These are phyloP conservation scores for Epinotia demarniana DNA, from an alignment of 2,888 invertebrate genomes.

Conservation along the genomic window DNA sequence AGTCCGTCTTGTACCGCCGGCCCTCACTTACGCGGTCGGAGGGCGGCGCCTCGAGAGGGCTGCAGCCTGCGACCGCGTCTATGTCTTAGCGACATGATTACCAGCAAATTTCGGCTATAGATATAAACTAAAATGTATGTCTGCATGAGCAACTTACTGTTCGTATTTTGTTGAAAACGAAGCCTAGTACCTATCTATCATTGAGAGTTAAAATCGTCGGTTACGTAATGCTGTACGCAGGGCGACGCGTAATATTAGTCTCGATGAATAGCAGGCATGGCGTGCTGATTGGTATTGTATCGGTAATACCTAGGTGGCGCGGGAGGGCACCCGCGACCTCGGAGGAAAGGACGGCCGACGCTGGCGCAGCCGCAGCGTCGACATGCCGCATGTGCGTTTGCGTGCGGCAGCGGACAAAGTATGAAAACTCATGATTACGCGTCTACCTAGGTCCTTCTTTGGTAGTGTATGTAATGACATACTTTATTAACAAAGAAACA, in stretches of 20 bases:
- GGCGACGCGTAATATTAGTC: slow-evolving; percentile 7
- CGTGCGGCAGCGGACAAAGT: neutral
- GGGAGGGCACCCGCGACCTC: slow-evolving; percentile 40
- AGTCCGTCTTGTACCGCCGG: slow-evolving; percentile 50
- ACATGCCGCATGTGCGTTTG: slow-evolving; percentile 2
- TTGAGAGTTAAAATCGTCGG: neutral
- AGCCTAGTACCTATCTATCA: neutral
- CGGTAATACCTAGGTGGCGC: slow-evolving; percentile 21
- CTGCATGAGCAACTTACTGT: too few relatives aligned
- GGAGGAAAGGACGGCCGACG: slow-evolving; percentile 46
- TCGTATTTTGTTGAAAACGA: neutral
- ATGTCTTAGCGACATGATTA: neutral
- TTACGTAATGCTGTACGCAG: slow-evolving; percentile 16
- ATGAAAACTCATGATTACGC: neutral
- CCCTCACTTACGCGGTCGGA: slow-evolving; percentile 1
- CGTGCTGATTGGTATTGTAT: slow-evolving; percentile 35
- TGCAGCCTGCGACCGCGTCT: slow-evolving; percentile 10
- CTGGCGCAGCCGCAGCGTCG: slow-evolving; percentile 19
- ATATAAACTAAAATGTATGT: neutral
- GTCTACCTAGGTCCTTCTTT: neutral
- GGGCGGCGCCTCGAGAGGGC: neutral
- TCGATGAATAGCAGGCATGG: slow-evolving; percentile 28
- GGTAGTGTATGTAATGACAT: neutral
- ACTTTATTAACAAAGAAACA: neutral
- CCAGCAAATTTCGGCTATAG: neutral